Evolutionary conservation across 2,888 invertebrate genomes (phyloP), one percentile per base, ranked within the genome.

Genomic region (Drosophila meridiana): DNA sequence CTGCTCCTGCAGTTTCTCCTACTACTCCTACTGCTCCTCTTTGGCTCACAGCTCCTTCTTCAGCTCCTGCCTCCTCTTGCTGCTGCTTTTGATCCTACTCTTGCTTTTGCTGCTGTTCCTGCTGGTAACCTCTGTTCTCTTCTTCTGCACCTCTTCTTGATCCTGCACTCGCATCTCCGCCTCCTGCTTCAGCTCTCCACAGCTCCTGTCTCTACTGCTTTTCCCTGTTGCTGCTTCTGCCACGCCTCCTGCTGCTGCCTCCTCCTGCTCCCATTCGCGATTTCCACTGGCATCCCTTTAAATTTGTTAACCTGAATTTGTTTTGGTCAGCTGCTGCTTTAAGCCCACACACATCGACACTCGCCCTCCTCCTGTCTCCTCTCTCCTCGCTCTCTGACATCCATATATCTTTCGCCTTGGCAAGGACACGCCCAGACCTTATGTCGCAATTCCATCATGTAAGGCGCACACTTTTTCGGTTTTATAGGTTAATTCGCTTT

Each of bases 401-500:
- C 50, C 68, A 73, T 73, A 70, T 73, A 74, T 87, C 72, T 78
- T 76, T 47, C 50, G 69, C 56, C 55, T 13, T 59, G 65, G 70
- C 73, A 71, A 80, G 84, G 88, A 83, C 86, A 89, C 89, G 88
- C 89, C 89, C 90, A 74, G 74, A 76, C 89, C 90, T 90, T 88
- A 89, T 89, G 90, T 88, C 81, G 76, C 86, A 90, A 86, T 90
- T 86, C 78, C 86, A 69, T 78, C 86, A 78, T 86, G 86, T 90
- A 73, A 77, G 89, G 77, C 82, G 82, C 82, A 82, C 84, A 87
- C 83, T 85, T 89, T 89, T 89, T 89, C 80, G 72, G 71, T 89
- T 91, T 91, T 91, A 92, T 91, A 90, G 92, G 91, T 91, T 91
- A 92, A 91, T 91, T 91, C 85, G 85, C 86, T 91, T 91, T 91